Evolutionary conservation across 2,888 invertebrate genomes (phyloP).

Genomic region (Operophtera brumata): DNA sequence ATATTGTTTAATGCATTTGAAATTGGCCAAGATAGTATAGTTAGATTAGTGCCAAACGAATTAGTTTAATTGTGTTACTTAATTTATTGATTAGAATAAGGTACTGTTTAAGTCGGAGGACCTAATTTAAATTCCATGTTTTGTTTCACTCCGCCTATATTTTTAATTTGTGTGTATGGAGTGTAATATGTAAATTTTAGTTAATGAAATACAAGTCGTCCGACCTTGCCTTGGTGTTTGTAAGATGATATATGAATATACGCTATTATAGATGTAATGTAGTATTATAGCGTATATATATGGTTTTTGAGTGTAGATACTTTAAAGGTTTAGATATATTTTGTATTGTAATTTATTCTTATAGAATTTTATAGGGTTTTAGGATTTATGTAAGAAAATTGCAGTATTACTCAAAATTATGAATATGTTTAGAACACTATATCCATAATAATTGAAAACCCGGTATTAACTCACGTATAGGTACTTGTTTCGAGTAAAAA

Average conservation of each 20-base stretch:
- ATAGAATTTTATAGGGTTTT: constrained; percentile 23
- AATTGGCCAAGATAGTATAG: constrained; percentile 44
- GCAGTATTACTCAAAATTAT: constrained; percentile 32
- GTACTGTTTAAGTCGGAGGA: constrained; percentile 42
- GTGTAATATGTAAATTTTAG: constrained; percentile 33
- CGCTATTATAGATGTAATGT: constrained; percentile 11
- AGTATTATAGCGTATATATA: constrained; percentile 20
- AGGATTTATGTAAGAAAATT: constrained; percentile 24
- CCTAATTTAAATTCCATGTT: constrained; percentile 53
- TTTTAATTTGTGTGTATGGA: constrained; percentile 36
- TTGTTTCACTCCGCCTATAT: constrained; percentile 65
- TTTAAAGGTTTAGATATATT: constrained; percentile 30
- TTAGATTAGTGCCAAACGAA: constrained; percentile 75
- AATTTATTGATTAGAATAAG: constrained; percentile 65
- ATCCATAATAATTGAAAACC: too few species aligned
- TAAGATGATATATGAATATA: constrained; percentile 16
- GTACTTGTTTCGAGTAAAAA: too few species aligned
- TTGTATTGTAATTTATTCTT: constrained; percentile 33
- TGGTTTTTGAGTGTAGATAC: constrained; percentile 29
- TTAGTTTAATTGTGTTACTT: constrained; percentile 65
- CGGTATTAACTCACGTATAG: too few species aligned
- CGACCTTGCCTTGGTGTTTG: constrained; percentile 42
- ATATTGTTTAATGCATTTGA: constrained; percentile 48
- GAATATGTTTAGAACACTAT: constrained; percentile 15
- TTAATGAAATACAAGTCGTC: constrained; percentile 32